Conservation (phyloP, 2,113 vertebrate species). For the Columba livia region DNA sequence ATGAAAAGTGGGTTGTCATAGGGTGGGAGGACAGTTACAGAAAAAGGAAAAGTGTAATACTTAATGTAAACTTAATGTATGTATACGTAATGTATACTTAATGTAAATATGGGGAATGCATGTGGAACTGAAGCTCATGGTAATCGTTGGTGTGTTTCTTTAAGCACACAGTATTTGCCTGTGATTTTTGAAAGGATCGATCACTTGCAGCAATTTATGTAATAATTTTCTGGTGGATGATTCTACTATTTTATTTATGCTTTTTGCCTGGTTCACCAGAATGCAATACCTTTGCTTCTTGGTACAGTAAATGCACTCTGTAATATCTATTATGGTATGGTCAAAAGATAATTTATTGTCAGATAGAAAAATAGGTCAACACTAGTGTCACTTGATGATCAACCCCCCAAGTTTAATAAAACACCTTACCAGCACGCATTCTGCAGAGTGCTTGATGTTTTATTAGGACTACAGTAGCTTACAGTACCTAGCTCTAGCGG, state of each 20-base stretch:
- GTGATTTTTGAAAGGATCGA: slow-evolving; percentile 72
- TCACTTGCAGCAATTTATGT: slow-evolving; percentile 76
- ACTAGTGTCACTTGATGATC: slow-evolving; percentile 88
- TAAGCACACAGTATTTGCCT: slow-evolving; percentile 60
- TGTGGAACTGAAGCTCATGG: slow-evolving; percentile 30
- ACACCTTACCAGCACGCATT: slow-evolving; percentile 78
- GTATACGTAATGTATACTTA: no score
- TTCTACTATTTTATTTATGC: slow-evolving; percentile 70
- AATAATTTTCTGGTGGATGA: slow-evolving; percentile 68
- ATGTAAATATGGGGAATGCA: neutral
- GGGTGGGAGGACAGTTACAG: neutral
- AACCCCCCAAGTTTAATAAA: slow-evolving; percentile 87
- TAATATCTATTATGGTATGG: slow-evolving; percentile 83
- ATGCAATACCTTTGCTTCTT: slow-evolving; percentile 67
- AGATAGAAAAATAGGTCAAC: slow-evolving; percentile 90
- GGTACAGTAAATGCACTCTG: slow-evolving; percentile 74
- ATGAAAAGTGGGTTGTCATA: neutral
- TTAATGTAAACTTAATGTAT: neutral
- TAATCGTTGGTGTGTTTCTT: slow-evolving; percentile 58
- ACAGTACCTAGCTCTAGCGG: slow-evolving; percentile 78
- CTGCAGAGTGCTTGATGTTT: slow-evolving; percentile 76
- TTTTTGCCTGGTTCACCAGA: slow-evolving; percentile 63
- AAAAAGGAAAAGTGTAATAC: neutral
- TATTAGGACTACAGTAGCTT: slow-evolving; percentile 83
- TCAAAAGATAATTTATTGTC: slow-evolving; percentile 90